Evolutionary conservation across 2,113 vertebrate species (phyloP), one percentile per base, ranked within the genome.

Genomic region (Misgurnus anguillicaudatus): DNA sequence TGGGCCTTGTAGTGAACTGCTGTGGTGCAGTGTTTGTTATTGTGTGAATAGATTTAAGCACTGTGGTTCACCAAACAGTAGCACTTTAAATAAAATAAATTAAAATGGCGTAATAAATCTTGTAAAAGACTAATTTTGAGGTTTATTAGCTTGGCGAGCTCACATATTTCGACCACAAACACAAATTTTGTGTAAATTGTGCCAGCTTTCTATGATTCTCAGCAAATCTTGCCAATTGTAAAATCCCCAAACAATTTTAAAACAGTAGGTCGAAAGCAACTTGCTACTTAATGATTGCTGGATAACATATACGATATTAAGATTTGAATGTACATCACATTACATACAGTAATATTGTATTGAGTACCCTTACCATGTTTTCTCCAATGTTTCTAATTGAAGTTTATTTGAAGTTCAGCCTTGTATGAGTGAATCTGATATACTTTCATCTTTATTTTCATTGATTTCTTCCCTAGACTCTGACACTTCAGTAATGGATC

Each of bases 401-500:
- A 73, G 6, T 13, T 42, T 6, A 9, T 73, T 73, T 45, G 9
- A 42, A 24, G n/a, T 73, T 9, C 36, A 69, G 24, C 53, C 53
- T 57, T 17, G 14, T n/a, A 41, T 13, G n/a, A 38, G 77, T 79
- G 19, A 70, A 51, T 48, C 24, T 51, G 16, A 58, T 55, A 38
- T 42, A 53, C 31, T 53, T 64, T 36, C 60, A 68, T 31, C 65
- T 60, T 19, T 24, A 60, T 6, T 68, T 78, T 70, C 21, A 70
- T 24, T 51, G 60, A 65, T 41, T 13, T n/a, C 55, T 41, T 42
- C 36, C 53, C 45, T 60, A 41, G 9, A 64, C 55, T 38, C 42
- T 66, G 70, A 48, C 62, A 48, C 51, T 67, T 75, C 31, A 74
- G 9, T 24, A 24, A 61, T 24, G 55, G 39, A 21, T 73, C 55